Percentiles rank a stretch among this genome's conserved stretches.
Evolutionary conservation across 2,888 invertebrate species (phyloP).

Genomic region (Dasysyrphus albostriatus): DNA sequence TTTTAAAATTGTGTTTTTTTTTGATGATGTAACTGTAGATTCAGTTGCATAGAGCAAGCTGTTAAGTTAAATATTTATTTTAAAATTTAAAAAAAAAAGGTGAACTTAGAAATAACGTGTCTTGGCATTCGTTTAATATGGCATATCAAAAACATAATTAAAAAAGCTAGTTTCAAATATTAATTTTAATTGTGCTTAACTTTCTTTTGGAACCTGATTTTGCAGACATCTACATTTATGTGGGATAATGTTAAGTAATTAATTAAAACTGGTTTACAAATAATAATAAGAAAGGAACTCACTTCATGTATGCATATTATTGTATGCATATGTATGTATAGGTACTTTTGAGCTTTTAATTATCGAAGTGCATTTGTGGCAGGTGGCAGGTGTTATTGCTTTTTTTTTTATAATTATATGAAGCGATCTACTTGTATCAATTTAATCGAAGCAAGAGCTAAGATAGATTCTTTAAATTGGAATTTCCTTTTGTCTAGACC

Average conservation of each 20-base stretch:
- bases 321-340: too few relatives aligned
- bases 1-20: neutral
- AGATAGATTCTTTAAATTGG: conserved; percentile 1
- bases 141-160: neutral
- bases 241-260: neutral
- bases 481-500: neutral
- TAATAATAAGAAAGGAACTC: neutral
- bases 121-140: neutral
- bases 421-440: neutral
- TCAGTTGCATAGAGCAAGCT: neutral
- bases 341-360: conserved; percentile 7
- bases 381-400: neutral
- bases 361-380: conserved; percentile 16
- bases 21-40: neutral
- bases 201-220: conserved; percentile 8
- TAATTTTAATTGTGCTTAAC: neutral
- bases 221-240: neutral
- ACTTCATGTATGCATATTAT: neutral
- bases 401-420: neutral
- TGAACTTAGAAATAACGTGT: neutral
- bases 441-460: neutral
- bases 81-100: neutral
- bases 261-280: conserved; percentile 10
- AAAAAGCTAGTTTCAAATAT: neutral
- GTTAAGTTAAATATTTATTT: neutral